Conservation (phyloP, 1,140 invertebrate species). For the Dendroctonus ponderosae region DNA sequence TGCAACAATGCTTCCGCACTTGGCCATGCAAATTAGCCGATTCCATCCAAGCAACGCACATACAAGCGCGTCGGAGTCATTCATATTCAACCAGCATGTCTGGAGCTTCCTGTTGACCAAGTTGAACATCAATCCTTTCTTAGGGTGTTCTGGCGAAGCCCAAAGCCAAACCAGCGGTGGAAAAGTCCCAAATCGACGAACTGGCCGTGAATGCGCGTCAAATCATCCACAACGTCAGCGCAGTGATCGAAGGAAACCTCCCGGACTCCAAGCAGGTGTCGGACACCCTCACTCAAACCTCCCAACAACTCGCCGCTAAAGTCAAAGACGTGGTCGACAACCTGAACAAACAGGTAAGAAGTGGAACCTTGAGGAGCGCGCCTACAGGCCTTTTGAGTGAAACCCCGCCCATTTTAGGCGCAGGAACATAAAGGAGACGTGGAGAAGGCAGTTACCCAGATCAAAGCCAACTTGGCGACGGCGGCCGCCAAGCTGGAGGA, state of each 20-base stretch:
- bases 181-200: conserved; percentile 37
- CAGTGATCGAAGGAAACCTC: conserved; percentile 34
- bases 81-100: no score
- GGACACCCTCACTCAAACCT: conserved; percentile 33
- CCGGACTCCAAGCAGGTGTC: conserved; percentile 40
- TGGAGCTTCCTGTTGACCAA: no score
- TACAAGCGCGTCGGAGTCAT: no score
- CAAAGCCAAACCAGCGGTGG: conserved; percentile 25
- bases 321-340: conserved; percentile 39
- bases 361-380: no score
- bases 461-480: conserved; percentile 37
- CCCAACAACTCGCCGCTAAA: conserved; percentile 37
- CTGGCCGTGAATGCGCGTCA: conserved; percentile 36
- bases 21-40: no score
- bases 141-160: conserved; percentile 30
- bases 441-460: conserved; percentile 38
- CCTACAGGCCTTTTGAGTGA: no score
- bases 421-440: conserved; percentile 41
- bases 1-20: background rate
- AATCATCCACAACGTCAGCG: conserved; percentile 36
- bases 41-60: no score
- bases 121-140: background rate
- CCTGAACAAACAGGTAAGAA: conserved; percentile 38
- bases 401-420: conserved; percentile 8
- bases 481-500: conserved; percentile 36